Evolutionary conservation across 2,888 invertebrate species (phyloP).

Genomic region (Ethmia dodecea): DNA sequence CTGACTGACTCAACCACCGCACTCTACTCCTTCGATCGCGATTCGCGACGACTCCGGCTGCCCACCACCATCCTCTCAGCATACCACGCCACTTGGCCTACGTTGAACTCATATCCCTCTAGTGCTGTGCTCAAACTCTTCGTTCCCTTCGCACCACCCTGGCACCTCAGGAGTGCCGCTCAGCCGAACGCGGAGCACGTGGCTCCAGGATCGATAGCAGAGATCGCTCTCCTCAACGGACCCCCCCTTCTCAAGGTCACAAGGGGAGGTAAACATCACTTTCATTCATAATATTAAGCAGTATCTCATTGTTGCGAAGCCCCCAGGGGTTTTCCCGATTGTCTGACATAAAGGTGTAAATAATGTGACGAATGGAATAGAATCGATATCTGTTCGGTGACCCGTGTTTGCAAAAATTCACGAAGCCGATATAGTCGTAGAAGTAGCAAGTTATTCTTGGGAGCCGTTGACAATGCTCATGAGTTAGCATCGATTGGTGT

Average conservation of each 20-base stretch:
- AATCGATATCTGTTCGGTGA: background rate
- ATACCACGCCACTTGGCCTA: background rate
- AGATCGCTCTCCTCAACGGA: slow-evolving; percentile 31
- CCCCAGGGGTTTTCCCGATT: too few species aligned
- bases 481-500: slow-evolving; percentile 54
- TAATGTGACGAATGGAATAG: too few species aligned
- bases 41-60: background rate
- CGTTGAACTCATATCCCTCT: background rate
- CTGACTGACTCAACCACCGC: slow-evolving; percentile 11
- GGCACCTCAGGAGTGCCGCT: slow-evolving; percentile 31
- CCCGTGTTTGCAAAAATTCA: too few species aligned
- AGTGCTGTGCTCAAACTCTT: slow-evolving; percentile 19
- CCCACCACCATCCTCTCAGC: background rate
- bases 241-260: slow-evolving; percentile 50
- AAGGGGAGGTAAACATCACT: slow-evolving; percentile 53
- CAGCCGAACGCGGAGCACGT: slow-evolving; percentile 32
- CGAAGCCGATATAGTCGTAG: too few species aligned
- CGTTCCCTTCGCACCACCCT: slow-evolving; percentile 28
- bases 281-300: slow-evolving; percentile 53
- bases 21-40: slow-evolving; percentile 8
- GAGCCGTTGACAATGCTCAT: slow-evolving; percentile 7
- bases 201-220: slow-evolving; percentile 41
- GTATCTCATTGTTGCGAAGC: too few species aligned
- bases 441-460: slow-evolving; percentile 2
- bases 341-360: too few species aligned